Evolutionary conservation across 2,888 invertebrate species (phyloP), one percentile per base, ranked within the genome.

Genomic region (Tenthredo mesomela): DNA sequence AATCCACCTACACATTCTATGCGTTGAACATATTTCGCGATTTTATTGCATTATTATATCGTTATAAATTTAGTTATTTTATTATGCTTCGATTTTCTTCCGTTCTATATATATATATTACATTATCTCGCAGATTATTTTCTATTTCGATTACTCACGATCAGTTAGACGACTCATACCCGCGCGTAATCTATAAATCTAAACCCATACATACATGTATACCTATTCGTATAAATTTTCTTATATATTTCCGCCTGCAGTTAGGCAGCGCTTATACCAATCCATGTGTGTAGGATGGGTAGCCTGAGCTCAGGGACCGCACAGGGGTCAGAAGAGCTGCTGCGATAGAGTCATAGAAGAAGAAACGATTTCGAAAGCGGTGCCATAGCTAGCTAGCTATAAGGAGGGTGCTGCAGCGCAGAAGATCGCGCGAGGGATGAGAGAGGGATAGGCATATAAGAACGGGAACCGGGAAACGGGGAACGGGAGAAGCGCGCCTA

Each of bases 401-500:
- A n/a, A 21, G 70, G 70, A 40, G 70, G 70, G 70, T 40, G 40
- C n/a, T n/a, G n/a, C n/a, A n/a, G n/a, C n/a, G n/a, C n/a, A n/a
- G n/a, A n/a, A 4, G 40, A 37, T 70, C 70, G 37, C 70, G 37
- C 40, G 73, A 73, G 73, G 73, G 40, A 40, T 21, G 73, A 29
- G 67, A 67, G 33, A 33, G 33, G 33, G 67, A 15, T 33, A 67
- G 25, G 25, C 25, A 29, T n/a, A n/a, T 3, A 65, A 29, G 65
- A 65, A 7, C 5, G 12, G 29, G 33, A 29, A 67, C 15, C 12
- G n/a, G n/a, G 71, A 40, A 40, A 43, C 21, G 40, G 43, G 43
- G 21, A 43, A 43, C 43, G 73, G 25, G 40, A 43, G 43, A 73
- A 40, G 50, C 90, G 90, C 92, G 91, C 91, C 92, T 92, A 92